These are phyloP conservation scores for Neopelma chrysocephalum DNA, from an alignment of 2,797 vertebrate species.

Conservation along the genomic window DNA sequence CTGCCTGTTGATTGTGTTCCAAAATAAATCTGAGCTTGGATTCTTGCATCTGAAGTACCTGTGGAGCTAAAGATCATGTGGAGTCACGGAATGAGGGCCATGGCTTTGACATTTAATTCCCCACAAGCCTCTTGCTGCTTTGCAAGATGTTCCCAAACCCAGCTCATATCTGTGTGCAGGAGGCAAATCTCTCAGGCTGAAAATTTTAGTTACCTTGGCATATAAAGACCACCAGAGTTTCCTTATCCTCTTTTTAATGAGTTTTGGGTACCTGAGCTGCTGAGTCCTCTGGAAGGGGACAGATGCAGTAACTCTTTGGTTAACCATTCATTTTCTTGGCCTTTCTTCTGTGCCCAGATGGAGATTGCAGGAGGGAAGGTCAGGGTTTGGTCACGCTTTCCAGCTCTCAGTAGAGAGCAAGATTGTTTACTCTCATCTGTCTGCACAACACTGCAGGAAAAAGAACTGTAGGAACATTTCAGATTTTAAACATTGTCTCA, in stretches of 20 bases:
- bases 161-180: not conserved
- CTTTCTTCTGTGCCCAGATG: not conserved
- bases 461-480: not conserved
- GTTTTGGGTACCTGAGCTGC: not conserved
- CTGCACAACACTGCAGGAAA: not conserved
- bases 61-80: not conserved
- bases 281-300: not conserved
- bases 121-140: not conserved
- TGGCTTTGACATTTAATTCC: not conserved
- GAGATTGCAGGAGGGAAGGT: not conserved
- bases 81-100: not conserved
- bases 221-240: not conserved
- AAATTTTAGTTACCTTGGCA: not conserved
- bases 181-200: not conserved
- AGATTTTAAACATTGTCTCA: not conserved
- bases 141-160: not conserved
- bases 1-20: not conserved
- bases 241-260: accelerated
- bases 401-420: not conserved
- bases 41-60: not conserved
- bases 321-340: not conserved
- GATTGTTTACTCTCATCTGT: not conserved
- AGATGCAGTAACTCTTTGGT: not conserved
- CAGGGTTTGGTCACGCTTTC: not conserved
- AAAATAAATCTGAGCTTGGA: not conserved